These are phyloP conservation scores for Epicauta chinensis DNA, from an alignment of 1,140 invertebrate genomes.

Conservation along the genomic window DNA sequence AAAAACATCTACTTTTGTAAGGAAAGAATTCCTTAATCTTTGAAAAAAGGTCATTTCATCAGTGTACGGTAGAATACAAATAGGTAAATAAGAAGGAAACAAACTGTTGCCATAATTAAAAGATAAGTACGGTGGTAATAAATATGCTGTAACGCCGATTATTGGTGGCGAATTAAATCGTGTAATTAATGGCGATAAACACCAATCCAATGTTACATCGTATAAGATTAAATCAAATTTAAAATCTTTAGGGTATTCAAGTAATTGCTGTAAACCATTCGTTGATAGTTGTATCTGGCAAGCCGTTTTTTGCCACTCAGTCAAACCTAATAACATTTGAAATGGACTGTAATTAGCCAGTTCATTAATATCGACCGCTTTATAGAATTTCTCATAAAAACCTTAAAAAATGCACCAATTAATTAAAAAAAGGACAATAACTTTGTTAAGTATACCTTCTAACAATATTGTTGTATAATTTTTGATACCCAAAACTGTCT, in stretches of 20 bases:
- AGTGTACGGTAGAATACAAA: constrained; percentile 2
- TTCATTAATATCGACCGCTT: no score
- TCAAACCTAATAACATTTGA: background rate
- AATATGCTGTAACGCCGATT: constrained; percentile 4
- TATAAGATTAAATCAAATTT: constrained; percentile 32
- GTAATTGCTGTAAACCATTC: constrained; percentile 3
- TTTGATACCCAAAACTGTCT: constrained; percentile 1
- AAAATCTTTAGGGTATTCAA: constrained; percentile 23
- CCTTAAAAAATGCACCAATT: no score
- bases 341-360: background rate
- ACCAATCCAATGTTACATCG: constrained; percentile 26
- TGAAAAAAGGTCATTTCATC: background rate
- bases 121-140: constrained; percentile 1
- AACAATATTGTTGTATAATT: constrained; percentile 27
- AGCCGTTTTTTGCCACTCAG: background rate
- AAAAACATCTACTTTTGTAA: no score
- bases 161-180: constrained; percentile 4
- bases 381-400: no score
- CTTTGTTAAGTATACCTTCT: constrained; percentile 14
- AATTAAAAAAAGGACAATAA: no score
- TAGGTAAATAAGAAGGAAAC: background rate
- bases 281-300: background rate
- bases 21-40: no score
- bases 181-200: constrained; percentile 15
- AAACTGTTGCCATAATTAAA: constrained; percentile 1